Evolutionary conservation across 1,140 invertebrate genomes (phyloP).

Genomic region (Agrilus planipennis): DNA sequence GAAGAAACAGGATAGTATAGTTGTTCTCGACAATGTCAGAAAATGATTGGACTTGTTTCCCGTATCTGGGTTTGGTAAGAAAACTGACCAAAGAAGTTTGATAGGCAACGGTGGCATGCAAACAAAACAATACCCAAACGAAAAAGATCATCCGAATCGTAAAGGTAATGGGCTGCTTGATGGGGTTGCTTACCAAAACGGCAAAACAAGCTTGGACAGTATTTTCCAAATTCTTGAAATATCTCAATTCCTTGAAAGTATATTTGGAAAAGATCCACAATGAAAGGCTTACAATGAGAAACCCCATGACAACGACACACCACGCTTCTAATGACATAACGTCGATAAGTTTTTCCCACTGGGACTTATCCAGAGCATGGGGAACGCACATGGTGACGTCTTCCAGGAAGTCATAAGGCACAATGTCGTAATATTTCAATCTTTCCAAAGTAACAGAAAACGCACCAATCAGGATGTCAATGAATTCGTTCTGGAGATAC

Average conservation of each 20-base stretch:
- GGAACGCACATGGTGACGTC: conserved; percentile 15
- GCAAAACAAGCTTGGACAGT: conserved; percentile 8
- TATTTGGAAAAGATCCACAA: conserved; percentile 5
- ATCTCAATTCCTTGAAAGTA: conserved; percentile 3
- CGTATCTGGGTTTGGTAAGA: conserved; percentile 10
- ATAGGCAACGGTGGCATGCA: conserved; percentile 10
- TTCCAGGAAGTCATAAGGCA: conserved; percentile 12
- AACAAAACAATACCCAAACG: conserved; percentile 13
- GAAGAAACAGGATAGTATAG: not conserved
- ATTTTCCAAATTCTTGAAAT: conserved; percentile 8
- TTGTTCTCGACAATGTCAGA: conserved; percentile 13
- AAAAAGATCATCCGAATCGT: conserved; percentile 14
- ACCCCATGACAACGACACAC: conserved; percentile 6
- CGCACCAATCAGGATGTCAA: conserved; percentile 12
- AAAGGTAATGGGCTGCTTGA: conserved; percentile 6
- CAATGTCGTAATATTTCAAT: conserved; percentile 9
- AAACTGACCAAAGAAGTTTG: conserved; percentile 13
- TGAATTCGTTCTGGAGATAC: conserved; percentile 10
- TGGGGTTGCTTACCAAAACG: conserved; percentile 8
- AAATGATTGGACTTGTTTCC: conserved; percentile 12
- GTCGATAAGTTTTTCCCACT: conserved; percentile 2
- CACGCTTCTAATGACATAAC: conserved; percentile 1
- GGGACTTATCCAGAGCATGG: not conserved
- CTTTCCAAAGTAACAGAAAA: conserved; percentile 9
- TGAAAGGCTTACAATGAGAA: conserved; percentile 6